Percentiles rank a stretch among this genome's conserved stretches.
Conservation (phyloP, 2,888 invertebrate genomes). For the Quadroppia sp. region DNA sequence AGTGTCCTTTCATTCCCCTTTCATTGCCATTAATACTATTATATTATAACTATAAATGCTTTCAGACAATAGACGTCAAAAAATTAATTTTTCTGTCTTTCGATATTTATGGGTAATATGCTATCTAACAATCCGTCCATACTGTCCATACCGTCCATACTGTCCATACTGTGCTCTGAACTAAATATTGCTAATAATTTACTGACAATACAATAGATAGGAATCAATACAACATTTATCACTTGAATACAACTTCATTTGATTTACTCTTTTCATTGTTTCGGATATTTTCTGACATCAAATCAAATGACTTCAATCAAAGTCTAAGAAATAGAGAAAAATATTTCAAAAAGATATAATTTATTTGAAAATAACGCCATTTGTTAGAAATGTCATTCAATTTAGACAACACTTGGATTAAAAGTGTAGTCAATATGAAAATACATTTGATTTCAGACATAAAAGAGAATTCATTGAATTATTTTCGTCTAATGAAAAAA, state of each 20-base stretch:
- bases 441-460: too few relatives aligned
- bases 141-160: too few relatives aligned
- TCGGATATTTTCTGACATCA: not conserved
- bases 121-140: not conserved
- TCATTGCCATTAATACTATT: slow-evolving; percentile 15
- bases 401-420: too few relatives aligned
- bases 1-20: slow-evolving; percentile 6
- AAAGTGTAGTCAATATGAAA: too few relatives aligned
- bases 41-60: slow-evolving; percentile 16
- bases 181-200: slow-evolving; percentile 4
- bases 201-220: not conserved
- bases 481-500: too few relatives aligned
- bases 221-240: slow-evolving; percentile 14
- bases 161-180: too few relatives aligned
- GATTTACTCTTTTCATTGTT: not conserved
- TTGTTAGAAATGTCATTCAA: too few relatives aligned
- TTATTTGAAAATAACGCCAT: too few relatives aligned
- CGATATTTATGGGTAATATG: slow-evolving; percentile 9
- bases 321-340: not conserved
- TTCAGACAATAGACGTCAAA: not conserved
- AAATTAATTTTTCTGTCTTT: slow-evolving; percentile 8
- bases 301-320: not conserved
- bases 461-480: too few relatives aligned
- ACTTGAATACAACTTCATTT: not conserved
- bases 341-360: too few relatives aligned